These are phyloP conservation scores for Nipponacmea schrenckii DNA, from an alignment of 2,888 invertebrate species.

Conservation along the genomic window DNA sequence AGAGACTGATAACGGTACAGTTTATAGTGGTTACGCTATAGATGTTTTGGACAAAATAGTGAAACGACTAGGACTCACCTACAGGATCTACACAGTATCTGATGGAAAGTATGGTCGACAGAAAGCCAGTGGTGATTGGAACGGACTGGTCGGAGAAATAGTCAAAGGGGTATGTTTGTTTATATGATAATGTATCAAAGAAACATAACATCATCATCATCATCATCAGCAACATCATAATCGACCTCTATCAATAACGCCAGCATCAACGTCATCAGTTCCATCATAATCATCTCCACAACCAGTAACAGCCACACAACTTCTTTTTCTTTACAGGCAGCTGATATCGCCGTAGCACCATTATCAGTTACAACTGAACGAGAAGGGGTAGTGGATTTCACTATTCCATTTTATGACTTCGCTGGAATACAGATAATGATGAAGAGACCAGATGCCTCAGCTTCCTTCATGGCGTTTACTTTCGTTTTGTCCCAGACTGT, in stretches of 20 bases:
- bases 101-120: conserved; percentile 78
- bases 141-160: conserved; percentile 85
- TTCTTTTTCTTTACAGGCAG: conserved; percentile 73
- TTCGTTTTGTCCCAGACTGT: conserved; percentile 88
- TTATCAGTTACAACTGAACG: conserved; percentile 90
- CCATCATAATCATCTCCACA: too few species aligned
- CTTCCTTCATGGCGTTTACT: conserved; percentile 92
- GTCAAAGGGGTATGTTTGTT: conserved; percentile 77
- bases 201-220: neutral
- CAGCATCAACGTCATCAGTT: too few species aligned
- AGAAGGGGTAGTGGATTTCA: conserved; percentile 89
- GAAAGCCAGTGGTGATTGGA: conserved; percentile 79
- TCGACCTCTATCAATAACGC: too few species aligned
- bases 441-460: conserved; percentile 82
- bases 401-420: conserved; percentile 90
- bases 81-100: conserved; percentile 78
- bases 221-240: too few species aligned
- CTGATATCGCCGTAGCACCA: conserved; percentile 84
- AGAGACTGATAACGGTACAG: conserved; percentile 31
- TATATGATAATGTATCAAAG: neutral
- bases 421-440: conserved; percentile 92
- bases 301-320: too few species aligned
- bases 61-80: conserved; percentile 81
- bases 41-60: conserved; percentile 81
- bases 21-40: conserved; percentile 79